Base-by-base conservation (phyloP, 64 coral and sea anemone genomes). In the Dendronephthya gigantea region DNA sequence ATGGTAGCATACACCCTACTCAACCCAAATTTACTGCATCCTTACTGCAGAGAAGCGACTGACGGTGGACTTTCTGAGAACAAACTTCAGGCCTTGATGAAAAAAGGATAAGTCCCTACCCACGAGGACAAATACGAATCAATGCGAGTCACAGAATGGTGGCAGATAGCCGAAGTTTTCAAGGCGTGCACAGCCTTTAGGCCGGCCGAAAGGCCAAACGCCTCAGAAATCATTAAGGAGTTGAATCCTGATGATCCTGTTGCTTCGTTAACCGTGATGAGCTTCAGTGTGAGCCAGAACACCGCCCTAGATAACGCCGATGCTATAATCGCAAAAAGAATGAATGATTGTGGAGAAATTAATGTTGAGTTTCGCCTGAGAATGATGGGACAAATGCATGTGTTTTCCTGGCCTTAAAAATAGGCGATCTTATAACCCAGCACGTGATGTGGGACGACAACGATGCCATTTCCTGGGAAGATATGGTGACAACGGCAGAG, bases 1-100 rank as follows among this genome's bases (percentile, higher is more conserved):
- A 33, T 88, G 13, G 76, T 88, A 14, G 75, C 49, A 35, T 55
- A 51, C 41, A 36, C 50, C 11, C 83, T 89, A 16, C 29, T 89
- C 15, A 89, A 89, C 66, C 81, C 87, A 33, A 83, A 89, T 41
- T 81, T 89, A 31, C 10, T 32, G 27, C 13, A 39, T 83, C 87
- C 87, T 25, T 89, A 68, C 68, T 33, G 72, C 22, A 8, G 36
- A 79, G 72, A 79, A 79, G 15, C 15, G 72, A 79, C 16, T 36
- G 17, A 14, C 36, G 34, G 36, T 29, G 72, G 72, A 29, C 72
- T 1, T 33, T 34, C 32, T 12, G 72, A 79, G 14, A n/a, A n/a
- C n/a, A 79, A 35, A 39, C 34, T 79, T 29, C 34, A 79, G 2
- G 15, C 1, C 13, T 35, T 79, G 9, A 79, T 79, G 72, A 0